phyloP scores from a whole-genome alignment of 2,113 vertebrate genomes.

The Nothoprocta pentlandii region DNA sequence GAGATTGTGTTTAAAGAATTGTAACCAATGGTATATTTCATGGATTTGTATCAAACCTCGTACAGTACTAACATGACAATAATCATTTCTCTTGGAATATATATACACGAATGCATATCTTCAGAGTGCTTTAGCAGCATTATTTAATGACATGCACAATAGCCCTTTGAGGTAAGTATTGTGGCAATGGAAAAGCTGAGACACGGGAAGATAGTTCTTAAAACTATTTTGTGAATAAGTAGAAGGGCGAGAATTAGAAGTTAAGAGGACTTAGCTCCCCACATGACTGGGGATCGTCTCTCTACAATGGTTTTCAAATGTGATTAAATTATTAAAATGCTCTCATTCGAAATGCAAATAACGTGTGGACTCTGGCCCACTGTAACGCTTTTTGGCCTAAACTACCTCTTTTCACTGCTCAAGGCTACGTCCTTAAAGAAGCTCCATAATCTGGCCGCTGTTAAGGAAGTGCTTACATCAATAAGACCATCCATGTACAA shows the following conservation, averaged over 20 bases:
- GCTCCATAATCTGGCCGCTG: slow-evolving; percentile 47
- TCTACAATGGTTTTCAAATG: slow-evolving; percentile 51
- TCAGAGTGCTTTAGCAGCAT: slow-evolving; percentile 59
- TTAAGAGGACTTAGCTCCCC: slow-evolving; percentile 58
- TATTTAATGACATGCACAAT: slow-evolving; percentile 64
- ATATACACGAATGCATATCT: slow-evolving; percentile 35
- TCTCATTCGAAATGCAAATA: slow-evolving; percentile 60
- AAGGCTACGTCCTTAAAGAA: slow-evolving; percentile 44
- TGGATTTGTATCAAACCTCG: slow-evolving; percentile 61
- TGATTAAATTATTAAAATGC: slow-evolving; percentile 61
- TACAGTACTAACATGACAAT: neutral
- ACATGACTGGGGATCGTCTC: neutral
- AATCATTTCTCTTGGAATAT: slow-evolving; percentile 20
- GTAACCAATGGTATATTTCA: slow-evolving; percentile 37
- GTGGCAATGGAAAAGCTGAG: slow-evolving; percentile 57
- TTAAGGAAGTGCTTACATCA: slow-evolving; percentile 22
- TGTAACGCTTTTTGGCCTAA: slow-evolving; percentile 40
- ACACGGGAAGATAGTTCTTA: slow-evolving; percentile 13
- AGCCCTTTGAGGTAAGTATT: slow-evolving; percentile 46
- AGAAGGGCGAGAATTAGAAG: slow-evolving; percentile 54
- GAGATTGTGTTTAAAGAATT: slow-evolving; percentile 59
- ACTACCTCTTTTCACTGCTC: neutral
- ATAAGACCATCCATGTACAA: neutral
- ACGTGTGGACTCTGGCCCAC: slow-evolving; percentile 1
- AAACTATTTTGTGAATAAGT: slow-evolving; percentile 58